These are phyloP conservation scores for Meta bourneti DNA, from an alignment of 2,888 invertebrate genomes.

Conservation along the genomic window DNA sequence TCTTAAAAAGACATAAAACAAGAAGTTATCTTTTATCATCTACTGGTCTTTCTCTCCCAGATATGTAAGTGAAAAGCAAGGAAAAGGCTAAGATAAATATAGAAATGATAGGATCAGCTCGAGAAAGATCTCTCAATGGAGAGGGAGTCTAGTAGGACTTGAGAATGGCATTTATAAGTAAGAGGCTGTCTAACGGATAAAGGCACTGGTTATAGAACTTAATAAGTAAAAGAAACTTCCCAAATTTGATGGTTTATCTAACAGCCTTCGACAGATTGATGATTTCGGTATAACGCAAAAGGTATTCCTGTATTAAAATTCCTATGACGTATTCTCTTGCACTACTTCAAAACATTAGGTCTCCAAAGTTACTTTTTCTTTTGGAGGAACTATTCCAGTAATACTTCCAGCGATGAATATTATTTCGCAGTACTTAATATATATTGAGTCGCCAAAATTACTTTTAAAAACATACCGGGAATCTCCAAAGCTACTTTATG, in stretches of 20 bases:
- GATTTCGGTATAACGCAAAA: background rate
- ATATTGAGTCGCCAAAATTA: too few species aligned
- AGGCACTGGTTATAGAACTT: background rate
- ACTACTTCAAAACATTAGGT: background rate
- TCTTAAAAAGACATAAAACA: constrained; percentile 57
- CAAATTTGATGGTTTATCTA: background rate
- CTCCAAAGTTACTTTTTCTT: background rate
- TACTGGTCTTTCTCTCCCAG: constrained; percentile 8
- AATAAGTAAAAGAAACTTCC: background rate
- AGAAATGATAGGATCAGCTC: constrained; percentile 50
- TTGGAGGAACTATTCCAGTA: too few species aligned
- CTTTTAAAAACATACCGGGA: too few species aligned
- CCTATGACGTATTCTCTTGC: background rate
- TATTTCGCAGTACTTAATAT: too few species aligned
- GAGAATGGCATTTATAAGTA: background rate
- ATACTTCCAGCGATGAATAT: too few species aligned
- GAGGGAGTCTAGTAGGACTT: background rate
- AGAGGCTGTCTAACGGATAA: background rate
- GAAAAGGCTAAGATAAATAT: constrained; percentile 43
- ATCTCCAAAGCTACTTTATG: too few species aligned
- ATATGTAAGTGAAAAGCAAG: constrained; percentile 23
- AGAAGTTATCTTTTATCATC: constrained; percentile 27
- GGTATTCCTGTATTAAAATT: background rate
- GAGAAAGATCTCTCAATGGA: constrained; percentile 7
- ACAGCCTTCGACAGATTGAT: background rate